Evolutionary conservation across 2,113 vertebrate genomes (phyloP).

Genomic region (Columba livia): DNA sequence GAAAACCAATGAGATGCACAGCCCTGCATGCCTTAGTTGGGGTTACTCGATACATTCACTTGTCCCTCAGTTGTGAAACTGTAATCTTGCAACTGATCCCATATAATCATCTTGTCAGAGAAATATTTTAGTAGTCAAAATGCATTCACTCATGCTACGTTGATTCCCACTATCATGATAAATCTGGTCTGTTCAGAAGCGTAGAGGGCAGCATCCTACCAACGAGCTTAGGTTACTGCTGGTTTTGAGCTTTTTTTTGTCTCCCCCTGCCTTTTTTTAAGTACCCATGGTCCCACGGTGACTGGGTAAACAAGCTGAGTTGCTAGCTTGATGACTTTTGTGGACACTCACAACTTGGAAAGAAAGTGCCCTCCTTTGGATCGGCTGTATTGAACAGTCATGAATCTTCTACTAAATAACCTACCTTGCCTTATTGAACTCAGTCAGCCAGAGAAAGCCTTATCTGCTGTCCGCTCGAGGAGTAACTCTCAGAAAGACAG

Average conservation of each 20-base stretch:
- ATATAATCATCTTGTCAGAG: slow-evolving; percentile 57
- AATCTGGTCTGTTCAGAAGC: not conserved
- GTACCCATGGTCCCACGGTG: too few species aligned
- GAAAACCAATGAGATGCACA: not conserved
- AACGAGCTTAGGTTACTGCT: not conserved
- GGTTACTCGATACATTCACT: not conserved
- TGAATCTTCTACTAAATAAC: slow-evolving; percentile 29
- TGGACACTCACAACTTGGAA: not conserved
- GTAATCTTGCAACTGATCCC: slow-evolving; percentile 40
- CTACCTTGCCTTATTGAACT: not conserved
- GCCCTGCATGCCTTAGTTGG: not conserved
- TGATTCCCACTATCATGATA: slow-evolving; percentile 19
- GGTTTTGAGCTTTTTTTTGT: not conserved
- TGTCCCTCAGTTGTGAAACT: slow-evolving; percentile 45
- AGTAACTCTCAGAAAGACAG: not conserved
- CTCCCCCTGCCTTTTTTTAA: not conserved
- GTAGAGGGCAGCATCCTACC: not conserved
- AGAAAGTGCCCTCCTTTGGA: not conserved
- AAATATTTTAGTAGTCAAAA: slow-evolving; percentile 42
- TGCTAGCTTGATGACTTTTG: not conserved
- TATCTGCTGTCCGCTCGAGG: slow-evolving; percentile 7
- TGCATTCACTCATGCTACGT: slow-evolving; percentile 30
- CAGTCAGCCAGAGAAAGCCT: not conserved
- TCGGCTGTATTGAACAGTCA: not conserved
- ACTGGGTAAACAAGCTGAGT: not conserved